Conservation (phyloP, 2,113 vertebrate genomes). For the Eudyptes chrysolophus region DNA sequence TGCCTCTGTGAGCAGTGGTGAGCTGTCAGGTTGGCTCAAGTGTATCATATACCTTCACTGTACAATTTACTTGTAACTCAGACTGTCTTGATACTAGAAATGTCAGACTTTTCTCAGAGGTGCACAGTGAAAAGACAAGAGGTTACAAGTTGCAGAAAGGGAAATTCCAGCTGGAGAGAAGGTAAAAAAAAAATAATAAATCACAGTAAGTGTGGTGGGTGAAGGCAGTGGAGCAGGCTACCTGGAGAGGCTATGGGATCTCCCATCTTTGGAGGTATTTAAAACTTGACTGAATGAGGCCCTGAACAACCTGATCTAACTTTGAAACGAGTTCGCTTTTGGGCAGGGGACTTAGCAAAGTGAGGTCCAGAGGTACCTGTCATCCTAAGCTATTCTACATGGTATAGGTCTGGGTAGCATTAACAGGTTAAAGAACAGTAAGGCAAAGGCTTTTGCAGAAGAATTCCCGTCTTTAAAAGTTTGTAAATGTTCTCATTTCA, state of each 20-base stretch:
- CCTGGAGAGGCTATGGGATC: background rate
- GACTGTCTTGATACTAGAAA: background rate
- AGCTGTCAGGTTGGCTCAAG: constrained; percentile 9
- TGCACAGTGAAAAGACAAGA: background rate
- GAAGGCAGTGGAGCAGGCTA: background rate
- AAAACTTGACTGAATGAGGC: background rate
- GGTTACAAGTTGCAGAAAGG: background rate
- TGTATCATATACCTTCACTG: background rate
- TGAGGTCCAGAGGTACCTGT: background rate
- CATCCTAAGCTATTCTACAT: background rate
- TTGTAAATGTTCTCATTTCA: background rate
- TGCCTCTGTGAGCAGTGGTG: background rate
- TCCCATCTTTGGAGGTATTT: background rate
- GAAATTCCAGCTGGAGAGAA: background rate
- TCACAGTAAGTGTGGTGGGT: background rate
- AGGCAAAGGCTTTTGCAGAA: background rate
- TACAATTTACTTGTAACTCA: background rate
- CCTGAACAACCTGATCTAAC: background rate
- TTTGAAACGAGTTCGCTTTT: background rate
- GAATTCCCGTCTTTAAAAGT: background rate
- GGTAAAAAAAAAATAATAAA: background rate
- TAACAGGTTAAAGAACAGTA: background rate
- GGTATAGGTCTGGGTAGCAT: background rate
- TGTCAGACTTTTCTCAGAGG: background rate
- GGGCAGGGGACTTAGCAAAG: rapidly evolving